These are phyloP conservation scores for Zaprionus lachaisei DNA, from an alignment of 1,140 invertebrate species.

Conservation along the genomic window DNA sequence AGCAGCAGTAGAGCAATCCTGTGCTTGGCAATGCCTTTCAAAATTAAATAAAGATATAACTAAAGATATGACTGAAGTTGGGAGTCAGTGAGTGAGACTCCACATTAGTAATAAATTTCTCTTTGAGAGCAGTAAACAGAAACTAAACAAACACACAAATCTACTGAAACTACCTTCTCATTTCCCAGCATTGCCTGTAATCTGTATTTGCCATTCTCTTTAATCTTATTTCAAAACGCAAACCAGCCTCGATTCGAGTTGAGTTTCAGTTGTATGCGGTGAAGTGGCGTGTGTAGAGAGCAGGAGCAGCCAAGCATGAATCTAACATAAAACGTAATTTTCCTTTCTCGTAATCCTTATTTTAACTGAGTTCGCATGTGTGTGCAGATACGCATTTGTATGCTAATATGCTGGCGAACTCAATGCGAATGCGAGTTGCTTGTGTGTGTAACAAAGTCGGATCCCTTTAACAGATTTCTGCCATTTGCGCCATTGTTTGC, in stretches of 20 bases:
- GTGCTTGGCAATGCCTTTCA: neutral
- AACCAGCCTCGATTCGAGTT: constrained; percentile 12
- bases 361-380: constrained; percentile 32
- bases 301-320: constrained; percentile 55
- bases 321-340: constrained; percentile 76
- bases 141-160: neutral
- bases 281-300: constrained; percentile 21
- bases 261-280: constrained; percentile 41
- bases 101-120: neutral
- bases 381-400: constrained; percentile 54
- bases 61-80: neutral
- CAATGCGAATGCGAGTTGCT: constrained; percentile 43
- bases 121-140: neutral
- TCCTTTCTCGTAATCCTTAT: constrained; percentile 71
- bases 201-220: constrained; percentile 26
- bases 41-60: neutral
- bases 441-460: constrained; percentile 65
- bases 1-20: neutral
- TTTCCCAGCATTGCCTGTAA: neutral
- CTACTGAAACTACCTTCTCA: neutral
- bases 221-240: constrained; percentile 31
- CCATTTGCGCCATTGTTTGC: constrained; percentile 52
- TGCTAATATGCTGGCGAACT: constrained; percentile 65
- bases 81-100: neutral
- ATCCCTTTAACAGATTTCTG: constrained; percentile 66